Base-by-base conservation (phyloP, 1,140 invertebrate genomes). In the Archivesica marissinica region DNA sequence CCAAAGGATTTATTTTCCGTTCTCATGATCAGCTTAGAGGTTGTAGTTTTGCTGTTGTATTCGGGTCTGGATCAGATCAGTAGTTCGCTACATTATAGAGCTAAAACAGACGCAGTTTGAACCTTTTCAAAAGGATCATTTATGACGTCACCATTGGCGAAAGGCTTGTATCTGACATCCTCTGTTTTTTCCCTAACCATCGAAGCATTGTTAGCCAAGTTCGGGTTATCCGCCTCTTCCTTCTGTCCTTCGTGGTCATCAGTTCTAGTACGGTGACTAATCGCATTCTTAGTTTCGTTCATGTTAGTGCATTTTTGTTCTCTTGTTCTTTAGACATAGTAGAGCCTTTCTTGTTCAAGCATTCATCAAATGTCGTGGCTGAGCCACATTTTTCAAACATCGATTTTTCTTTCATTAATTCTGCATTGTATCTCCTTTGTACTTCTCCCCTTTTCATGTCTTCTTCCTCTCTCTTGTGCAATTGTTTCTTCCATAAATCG, bases 401-500 rank as follows among this genome's bases (percentile, higher is more conserved):
- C 50, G 52, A 52, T 35, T 75, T 83, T 33, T 78, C 78, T 72
- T 77, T 85, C 4, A 83, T 35, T 33, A 72, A 81, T n/a, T 89
- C 87, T 74, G 85, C 79, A 15, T 80, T 39, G 44, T 79, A 83
- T 23, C 50, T 79, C 72, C 56, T 76, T 47, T 87, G 72, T 35
- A 85, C 68, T 39, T 86, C 81, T 44, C 81, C 78, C 30, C 86
- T 50, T 76, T 86, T 88, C 28, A 33, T 80, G 7, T 86, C 86
- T 13, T 86, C 78, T 17, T 50, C 41, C 30, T 77, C 77, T 38
- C 83, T 66, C 20, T 68, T 80, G 28, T 76, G 11, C 0, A 85
- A 11, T 38, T 74, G 75, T 17, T 72, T 66, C 50, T 84, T 84
- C 89, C 89, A 90, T n/a, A 87, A 39, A 35, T 83, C 56, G 39